Evolutionary conservation across 2,113 vertebrate genomes (phyloP).

Genomic region (Calcarius ornatus): DNA sequence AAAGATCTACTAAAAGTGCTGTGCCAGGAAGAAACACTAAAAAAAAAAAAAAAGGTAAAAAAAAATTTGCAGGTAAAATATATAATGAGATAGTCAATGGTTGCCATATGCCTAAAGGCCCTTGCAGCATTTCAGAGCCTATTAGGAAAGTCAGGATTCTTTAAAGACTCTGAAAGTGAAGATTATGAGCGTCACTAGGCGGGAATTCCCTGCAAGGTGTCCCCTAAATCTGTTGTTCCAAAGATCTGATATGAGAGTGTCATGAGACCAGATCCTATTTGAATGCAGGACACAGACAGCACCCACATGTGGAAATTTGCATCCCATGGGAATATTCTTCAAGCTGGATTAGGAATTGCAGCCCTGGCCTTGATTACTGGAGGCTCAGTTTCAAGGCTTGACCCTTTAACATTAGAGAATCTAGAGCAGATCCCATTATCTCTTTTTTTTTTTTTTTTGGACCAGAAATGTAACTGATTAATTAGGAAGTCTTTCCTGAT

Average conservation of each 20-base stretch:
- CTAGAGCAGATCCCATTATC: fast-evolving
- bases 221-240: background rate
- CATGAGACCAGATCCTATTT: background rate
- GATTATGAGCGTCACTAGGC: background rate
- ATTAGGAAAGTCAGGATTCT: background rate
- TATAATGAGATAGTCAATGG: background rate
- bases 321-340: background rate
- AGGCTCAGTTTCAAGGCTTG: background rate
- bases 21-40: background rate
- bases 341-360: background rate
- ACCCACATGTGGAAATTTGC: background rate
- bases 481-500: background rate
- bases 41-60: background rate
- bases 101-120: background rate
- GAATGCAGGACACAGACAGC: background rate
- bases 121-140: background rate
- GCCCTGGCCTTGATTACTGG: background rate
- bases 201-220: background rate
- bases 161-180: background rate
- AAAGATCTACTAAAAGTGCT: background rate
- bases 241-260: background rate
- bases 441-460: background rate
- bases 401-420: background rate
- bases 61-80: background rate
- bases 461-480: background rate